Conservation (phyloP, 2,888 invertebrate species). For the Dynastes maya region DNA sequence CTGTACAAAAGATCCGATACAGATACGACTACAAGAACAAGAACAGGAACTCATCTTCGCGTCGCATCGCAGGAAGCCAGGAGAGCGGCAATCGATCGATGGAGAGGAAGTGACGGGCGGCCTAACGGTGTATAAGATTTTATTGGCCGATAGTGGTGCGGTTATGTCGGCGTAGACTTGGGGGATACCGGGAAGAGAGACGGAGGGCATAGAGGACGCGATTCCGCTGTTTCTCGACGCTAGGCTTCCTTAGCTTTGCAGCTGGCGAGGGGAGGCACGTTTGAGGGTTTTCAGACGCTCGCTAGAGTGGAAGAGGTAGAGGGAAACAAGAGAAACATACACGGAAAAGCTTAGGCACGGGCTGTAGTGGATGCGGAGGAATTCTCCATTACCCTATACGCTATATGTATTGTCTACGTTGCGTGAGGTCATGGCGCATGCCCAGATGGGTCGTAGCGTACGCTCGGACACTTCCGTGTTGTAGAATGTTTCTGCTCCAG, state of each 20-base stretch:
- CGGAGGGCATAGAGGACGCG: neutral
- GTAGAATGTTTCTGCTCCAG: too few species aligned
- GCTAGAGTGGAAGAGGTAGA: neutral
- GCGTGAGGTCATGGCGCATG: constrained; percentile 18
- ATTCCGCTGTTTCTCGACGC: too few species aligned
- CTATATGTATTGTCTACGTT: constrained; percentile 10
- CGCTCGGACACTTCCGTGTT: too few species aligned
- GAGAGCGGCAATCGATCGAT: constrained; percentile 16
- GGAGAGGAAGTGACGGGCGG: neutral
- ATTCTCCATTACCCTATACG: neutral
- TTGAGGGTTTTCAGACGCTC: neutral
- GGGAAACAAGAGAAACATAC: neutral
- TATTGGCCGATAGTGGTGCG: constrained; percentile 27
- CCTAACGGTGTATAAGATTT: constrained; percentile 19
- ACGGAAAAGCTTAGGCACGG: neutral
- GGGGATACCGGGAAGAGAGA: neutral
- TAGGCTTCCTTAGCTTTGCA: too few species aligned
- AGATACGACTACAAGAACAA: neutral
- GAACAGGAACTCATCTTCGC: too few species aligned
- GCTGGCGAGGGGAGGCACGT: neutral
- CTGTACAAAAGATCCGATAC: neutral
- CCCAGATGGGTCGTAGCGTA: neutral
- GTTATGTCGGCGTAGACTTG: constrained; percentile 2
- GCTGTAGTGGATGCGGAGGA: constrained; percentile 1
- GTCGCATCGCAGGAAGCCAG: too few species aligned